These are phyloP conservation scores for Scleropages formosus DNA, from an alignment of 2,797 vertebrate genomes.

Conservation along the genomic window DNA sequence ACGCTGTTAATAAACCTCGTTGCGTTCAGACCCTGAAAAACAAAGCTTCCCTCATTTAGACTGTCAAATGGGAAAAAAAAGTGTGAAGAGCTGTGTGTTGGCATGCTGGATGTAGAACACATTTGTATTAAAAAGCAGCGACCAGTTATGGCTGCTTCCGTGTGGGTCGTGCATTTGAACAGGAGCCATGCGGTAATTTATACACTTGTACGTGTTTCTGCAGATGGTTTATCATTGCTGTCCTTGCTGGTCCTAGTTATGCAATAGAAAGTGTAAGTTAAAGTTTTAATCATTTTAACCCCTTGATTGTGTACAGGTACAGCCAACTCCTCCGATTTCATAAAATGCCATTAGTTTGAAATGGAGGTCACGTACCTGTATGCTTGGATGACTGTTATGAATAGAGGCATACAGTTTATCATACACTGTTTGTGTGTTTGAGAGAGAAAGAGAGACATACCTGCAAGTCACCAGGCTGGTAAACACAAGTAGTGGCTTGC, in stretches of 20 bases:
- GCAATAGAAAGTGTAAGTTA: background rate
- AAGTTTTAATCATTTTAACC: too few species aligned
- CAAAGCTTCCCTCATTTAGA: background rate
- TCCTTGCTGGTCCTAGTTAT: background rate
- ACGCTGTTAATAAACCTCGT: background rate
- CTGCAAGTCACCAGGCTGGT: too few species aligned
- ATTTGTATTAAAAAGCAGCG: background rate
- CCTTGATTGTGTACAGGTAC: too few species aligned
- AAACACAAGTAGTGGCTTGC: too few species aligned
- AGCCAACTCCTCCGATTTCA: too few species aligned
- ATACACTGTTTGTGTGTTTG: too few species aligned
- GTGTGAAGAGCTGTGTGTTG: background rate
- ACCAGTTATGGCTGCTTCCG: background rate
- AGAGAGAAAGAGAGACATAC: too few species aligned
- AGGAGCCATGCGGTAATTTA: background rate
- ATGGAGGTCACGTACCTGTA: too few species aligned
- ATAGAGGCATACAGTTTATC: too few species aligned
- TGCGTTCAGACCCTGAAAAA: background rate
- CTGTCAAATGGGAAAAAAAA: background rate
- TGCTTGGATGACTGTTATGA: too few species aligned
- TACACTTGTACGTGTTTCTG: too few species aligned
- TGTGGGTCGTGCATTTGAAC: background rate
- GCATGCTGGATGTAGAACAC: background rate
- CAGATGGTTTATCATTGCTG: background rate
- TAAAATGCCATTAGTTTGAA: too few species aligned